These are phyloP conservation scores for Leptarthrus brevirostris DNA, from an alignment of 2,888 invertebrate genomes.

Conservation along the genomic window DNA sequence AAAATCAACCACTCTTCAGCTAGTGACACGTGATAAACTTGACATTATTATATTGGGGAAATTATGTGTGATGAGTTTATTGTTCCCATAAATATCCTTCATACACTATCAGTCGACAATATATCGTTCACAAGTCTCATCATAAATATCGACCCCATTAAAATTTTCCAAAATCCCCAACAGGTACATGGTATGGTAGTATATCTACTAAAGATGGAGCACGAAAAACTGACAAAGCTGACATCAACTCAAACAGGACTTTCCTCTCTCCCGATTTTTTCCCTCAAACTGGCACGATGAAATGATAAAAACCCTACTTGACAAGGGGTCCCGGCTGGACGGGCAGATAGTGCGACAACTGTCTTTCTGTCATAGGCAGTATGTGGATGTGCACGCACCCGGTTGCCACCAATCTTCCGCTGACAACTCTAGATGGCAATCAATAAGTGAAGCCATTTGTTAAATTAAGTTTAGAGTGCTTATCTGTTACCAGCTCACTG, in stretches of 20 bases:
- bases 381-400: slow-evolving; percentile 3
- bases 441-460: slow-evolving; percentile 50
- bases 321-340: background rate
- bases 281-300: background rate
- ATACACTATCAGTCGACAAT: background rate
- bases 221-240: background rate
- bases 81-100: background rate
- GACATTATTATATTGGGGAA: too few relatives aligned
- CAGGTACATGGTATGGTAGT: slow-evolving; percentile 3
- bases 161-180: slow-evolving; percentile 20
- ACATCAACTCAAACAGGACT: background rate
- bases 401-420: slow-evolving; percentile 8
- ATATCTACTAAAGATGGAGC: background rate
- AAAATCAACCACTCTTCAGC: too few relatives aligned
- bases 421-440: slow-evolving; percentile 40
- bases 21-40: too few relatives aligned
- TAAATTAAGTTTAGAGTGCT: slow-evolving; percentile 50
- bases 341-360: slow-evolving; percentile 28
- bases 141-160: background rate
- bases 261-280: background rate
- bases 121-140: background rate
- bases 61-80: too few relatives aligned
- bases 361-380: slow-evolving; percentile 41
- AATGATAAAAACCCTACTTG: background rate
- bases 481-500: slow-evolving; percentile 49